A percentile compares a stretch with the other conserved stretches of the same genome.
These are phyloP conservation scores for Festucalex cinctus DNA, from an alignment of 2,113 vertebrate species.

Conservation along the genomic window DNA sequence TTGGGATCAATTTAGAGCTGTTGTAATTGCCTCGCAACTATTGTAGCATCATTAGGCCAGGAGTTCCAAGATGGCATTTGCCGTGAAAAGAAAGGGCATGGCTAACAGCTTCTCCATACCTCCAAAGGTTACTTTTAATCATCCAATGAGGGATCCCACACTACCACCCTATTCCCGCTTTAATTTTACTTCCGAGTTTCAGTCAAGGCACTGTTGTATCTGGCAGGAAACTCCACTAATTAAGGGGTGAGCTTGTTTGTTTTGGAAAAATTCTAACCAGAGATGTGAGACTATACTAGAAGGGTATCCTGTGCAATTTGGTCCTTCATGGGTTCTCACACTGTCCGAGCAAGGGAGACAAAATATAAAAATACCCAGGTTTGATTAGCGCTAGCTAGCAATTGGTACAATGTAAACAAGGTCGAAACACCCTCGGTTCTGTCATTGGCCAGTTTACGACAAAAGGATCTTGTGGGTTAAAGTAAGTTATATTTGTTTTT, in stretches of 20 bases:
- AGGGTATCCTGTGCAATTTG: too few species aligned
- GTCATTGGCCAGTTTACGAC: too few species aligned
- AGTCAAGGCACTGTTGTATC: constrained; percentile 34
- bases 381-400: too few species aligned
- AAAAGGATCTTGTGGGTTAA: too few species aligned
- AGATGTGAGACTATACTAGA: constrained; percentile 42
- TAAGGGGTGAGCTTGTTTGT: constrained; percentile 55
- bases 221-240: constrained; percentile 49
- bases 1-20: constrained; percentile 73
- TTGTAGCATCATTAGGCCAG: constrained; percentile 75
- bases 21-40: constrained; percentile 77
- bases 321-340: too few species aligned
- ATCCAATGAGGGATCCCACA: constrained; percentile 69
- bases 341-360: too few species aligned
- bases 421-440: too few species aligned
- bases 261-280: constrained; percentile 39
- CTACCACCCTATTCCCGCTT: constrained; percentile 34
- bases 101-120: constrained; percentile 74
- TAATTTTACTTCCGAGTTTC: constrained; percentile 39
- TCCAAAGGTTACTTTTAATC: constrained; percentile 82
- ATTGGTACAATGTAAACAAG: too few species aligned
- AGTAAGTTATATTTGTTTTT: too few species aligned
- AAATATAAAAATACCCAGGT: too few species aligned
- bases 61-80: constrained; percentile 75
- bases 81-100: constrained; percentile 75